Percentiles rank a stretch among this genome's conserved stretches.
Evolutionary conservation across 1,140 invertebrate genomes (phyloP).

Genomic region (Drosophila ohnishii): DNA sequence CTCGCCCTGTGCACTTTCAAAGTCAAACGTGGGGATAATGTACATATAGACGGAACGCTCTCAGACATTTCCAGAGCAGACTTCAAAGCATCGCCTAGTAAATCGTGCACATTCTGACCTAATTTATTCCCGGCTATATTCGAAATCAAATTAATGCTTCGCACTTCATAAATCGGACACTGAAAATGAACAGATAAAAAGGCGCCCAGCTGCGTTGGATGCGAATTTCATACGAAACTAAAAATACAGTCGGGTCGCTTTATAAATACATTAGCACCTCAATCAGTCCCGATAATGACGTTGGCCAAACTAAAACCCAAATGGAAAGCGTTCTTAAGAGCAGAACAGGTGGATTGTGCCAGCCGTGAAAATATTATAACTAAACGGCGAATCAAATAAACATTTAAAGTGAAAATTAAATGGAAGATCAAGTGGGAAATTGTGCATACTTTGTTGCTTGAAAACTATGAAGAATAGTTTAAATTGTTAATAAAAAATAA

Average conservation of each 20-base stretch:
- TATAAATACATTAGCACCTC: slow-evolving; percentile 81
- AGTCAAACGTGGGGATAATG: slow-evolving; percentile 29
- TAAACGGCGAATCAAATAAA: slow-evolving; percentile 57
- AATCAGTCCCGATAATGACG: slow-evolving; percentile 58
- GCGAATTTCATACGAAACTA: slow-evolving; percentile 41
- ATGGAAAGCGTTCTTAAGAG: slow-evolving; percentile 19
- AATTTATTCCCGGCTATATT: slow-evolving; percentile 59
- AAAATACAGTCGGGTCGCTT: slow-evolving; percentile 75
- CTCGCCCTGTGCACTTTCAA: slow-evolving; percentile 47
- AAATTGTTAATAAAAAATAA: neutral
- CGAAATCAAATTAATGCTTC: slow-evolving; percentile 79
- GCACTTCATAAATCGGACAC: slow-evolving; percentile 75
- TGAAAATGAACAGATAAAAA: slow-evolving; percentile 81
- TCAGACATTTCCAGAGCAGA: slow-evolving; percentile 19
- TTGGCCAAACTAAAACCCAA: slow-evolving; percentile 34
- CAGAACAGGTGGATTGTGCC: slow-evolving; percentile 26
- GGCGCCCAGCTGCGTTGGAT: slow-evolving; percentile 21
- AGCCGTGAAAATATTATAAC: slow-evolving; percentile 31
- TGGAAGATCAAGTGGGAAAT: slow-evolving; percentile 13
- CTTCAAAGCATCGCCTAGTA: slow-evolving; percentile 60
- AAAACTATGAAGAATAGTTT: neutral
- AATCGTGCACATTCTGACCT: slow-evolving; percentile 62
- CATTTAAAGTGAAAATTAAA: slow-evolving; percentile 45
- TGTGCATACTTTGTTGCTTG: neutral
- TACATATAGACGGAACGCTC: neutral